A percentile compares a stretch with the other conserved stretches of the same genome.
Evolutionary conservation across 1,140 invertebrate genomes (phyloP).

Genomic region (Heliconius nattereri): DNA sequence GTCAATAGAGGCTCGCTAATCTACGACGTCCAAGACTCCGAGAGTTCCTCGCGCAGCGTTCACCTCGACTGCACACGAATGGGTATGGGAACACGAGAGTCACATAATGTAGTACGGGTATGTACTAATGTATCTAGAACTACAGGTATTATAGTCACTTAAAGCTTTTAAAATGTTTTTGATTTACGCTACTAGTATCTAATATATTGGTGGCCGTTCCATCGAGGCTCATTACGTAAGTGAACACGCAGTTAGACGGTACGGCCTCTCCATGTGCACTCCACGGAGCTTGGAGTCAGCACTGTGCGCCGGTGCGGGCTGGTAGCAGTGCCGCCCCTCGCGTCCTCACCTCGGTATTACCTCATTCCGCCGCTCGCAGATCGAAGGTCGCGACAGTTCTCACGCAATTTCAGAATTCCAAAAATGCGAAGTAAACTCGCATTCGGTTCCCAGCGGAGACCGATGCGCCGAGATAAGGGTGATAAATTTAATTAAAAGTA

Average conservation of each 20-base stretch:
- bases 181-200: too few relatives aligned
- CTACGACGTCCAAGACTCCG: constrained; percentile 9
- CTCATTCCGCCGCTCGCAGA: constrained; percentile 39
- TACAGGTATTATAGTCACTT: too few relatives aligned
- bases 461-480: constrained; percentile 66
- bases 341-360: constrained; percentile 35
- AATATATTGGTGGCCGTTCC: too few relatives aligned
- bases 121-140: too few relatives aligned
- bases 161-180: too few relatives aligned
- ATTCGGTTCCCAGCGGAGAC: constrained; percentile 59
- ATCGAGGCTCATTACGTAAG: constrained; percentile 8
- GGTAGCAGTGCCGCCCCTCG: constrained; percentile 35
- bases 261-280: constrained; percentile 15
- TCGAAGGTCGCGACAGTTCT: constrained; percentile 50
- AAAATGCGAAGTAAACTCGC: constrained; percentile 59
- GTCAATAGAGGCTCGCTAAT: constrained; percentile 37
- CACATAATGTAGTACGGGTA: too few relatives aligned
- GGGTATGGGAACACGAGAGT: too few relatives aligned
- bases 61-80: background rate
- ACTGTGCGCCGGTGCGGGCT: too few relatives aligned
- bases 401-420: constrained; percentile 61
- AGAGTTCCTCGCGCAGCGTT: background rate
- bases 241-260: background rate
- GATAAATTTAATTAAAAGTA: constrained; percentile 77
- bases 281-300: too few relatives aligned